Conservation (phyloP, 1,140 invertebrate species). For the Heterodera carotae region DNA sequence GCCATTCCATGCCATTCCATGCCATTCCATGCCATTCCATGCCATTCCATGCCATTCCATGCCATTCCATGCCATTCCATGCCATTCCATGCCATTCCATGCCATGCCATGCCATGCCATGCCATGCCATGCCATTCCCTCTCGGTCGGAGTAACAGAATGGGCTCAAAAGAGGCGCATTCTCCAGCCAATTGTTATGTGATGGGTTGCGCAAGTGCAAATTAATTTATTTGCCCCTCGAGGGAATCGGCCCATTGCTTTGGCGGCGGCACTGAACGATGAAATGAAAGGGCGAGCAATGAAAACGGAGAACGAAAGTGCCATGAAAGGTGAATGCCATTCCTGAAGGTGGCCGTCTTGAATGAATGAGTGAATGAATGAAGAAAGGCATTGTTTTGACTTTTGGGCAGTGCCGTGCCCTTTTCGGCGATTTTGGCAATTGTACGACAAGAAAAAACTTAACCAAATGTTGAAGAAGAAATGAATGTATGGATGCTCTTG, state of each 20-base stretch:
- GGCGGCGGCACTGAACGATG: neutral
- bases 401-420: too few species aligned
- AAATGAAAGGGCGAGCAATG: neutral
- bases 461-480: too few species aligned
- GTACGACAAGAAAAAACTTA: neutral
- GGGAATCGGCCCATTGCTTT: neutral
- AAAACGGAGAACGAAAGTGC: neutral
- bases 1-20: too few species aligned
- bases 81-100: too few species aligned
- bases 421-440: neutral
- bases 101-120: too few species aligned
- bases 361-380: too few species aligned
- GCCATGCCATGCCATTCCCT: too few species aligned
- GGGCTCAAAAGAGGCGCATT: neutral
- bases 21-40: too few species aligned
- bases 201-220: slow-evolving; percentile 11
- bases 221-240: slow-evolving; percentile 5
- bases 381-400: neutral
- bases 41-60: too few species aligned
- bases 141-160: neutral
- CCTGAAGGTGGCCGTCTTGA: too few species aligned
- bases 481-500: too few species aligned
- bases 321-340: neutral
- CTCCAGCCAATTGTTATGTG: neutral
- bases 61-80: too few species aligned